phyloP scores from a whole-genome alignment of 2,113 vertebrate genomes.

The Hymenochirus boettgeri region DNA sequence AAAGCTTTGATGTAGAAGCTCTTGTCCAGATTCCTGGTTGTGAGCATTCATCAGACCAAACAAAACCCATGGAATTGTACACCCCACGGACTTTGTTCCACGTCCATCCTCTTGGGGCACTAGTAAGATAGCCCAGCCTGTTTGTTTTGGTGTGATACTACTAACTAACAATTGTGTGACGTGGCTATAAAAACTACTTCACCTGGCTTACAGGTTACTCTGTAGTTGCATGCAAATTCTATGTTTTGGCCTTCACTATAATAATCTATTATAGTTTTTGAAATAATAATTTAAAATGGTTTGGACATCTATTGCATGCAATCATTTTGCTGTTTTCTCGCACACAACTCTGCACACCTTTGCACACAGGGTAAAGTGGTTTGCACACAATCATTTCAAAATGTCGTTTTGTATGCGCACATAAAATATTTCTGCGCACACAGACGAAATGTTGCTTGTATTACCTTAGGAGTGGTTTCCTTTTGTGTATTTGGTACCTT shows the following conservation, averaged over 20 bases:
- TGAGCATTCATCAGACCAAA: constrained; percentile 51
- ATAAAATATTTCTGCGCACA: no score
- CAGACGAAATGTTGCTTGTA: no score
- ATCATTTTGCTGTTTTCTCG: not conserved
- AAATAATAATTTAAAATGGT: no score
- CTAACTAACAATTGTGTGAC: not conserved
- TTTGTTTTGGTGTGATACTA: not conserved
- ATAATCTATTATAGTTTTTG: no score
- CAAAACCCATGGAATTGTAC: constrained; percentile 61
- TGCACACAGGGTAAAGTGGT: no score
- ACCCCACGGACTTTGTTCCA: constrained; percentile 57
- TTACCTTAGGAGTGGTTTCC: no score
- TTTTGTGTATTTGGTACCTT: no score
- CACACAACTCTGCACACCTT: no score
- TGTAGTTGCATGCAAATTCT: not conserved
- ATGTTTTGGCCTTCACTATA: not conserved
- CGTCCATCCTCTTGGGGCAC: constrained; percentile 64
- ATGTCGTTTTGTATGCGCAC: no score
- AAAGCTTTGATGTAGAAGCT: constrained; percentile 49
- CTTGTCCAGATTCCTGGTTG: constrained; percentile 44
- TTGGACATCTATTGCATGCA: no score
- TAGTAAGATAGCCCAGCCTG: constrained; percentile 60
- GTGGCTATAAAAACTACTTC: not conserved
- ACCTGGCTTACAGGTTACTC: not conserved
- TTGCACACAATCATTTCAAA: no score